Percentiles rank a stretch among this genome's conserved stretches.
Evolutionary conservation across 92 coral and sea anemone genomes (phyloP).

Genomic region (Actinostola sp.): DNA sequence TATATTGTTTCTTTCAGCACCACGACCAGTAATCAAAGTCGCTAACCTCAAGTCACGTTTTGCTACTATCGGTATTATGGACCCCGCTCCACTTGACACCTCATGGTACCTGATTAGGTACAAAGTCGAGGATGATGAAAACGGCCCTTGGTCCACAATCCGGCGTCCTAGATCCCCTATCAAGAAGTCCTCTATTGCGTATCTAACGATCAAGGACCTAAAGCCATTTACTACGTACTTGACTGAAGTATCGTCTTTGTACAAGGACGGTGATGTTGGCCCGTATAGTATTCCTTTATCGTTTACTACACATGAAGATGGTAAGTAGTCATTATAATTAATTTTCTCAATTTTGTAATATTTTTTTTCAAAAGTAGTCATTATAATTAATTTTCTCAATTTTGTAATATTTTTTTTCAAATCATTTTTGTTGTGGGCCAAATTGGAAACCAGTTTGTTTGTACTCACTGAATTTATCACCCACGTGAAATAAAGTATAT

Average conservation of each 20-base stretch:
- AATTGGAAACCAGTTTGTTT: no score
- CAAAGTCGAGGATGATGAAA: slow-evolving; percentile 28
- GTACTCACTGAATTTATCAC: no score
- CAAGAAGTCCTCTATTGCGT: slow-evolving; percentile 8
- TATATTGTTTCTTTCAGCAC: slow-evolving; percentile 44
- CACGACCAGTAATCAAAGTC: slow-evolving; percentile 61
- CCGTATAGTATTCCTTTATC: slow-evolving; percentile 61
- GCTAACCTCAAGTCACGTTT: slow-evolving; percentile 40
- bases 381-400: not conserved
- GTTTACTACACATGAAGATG: slow-evolving; percentile 69
- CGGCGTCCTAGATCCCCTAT: slow-evolving; percentile 15
- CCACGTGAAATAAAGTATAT: no score
- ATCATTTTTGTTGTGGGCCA: no score
- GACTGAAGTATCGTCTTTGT: slow-evolving; percentile 68
- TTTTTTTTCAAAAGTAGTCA: no score
- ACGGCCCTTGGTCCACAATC: slow-evolving; percentile 31
- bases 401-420: no score
- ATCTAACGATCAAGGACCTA: slow-evolving; percentile 40
- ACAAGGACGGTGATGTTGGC: slow-evolving; percentile 63
- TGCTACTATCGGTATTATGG: slow-evolving; percentile 31
- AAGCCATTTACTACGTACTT: slow-evolving; percentile 64
- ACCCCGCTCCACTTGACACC: slow-evolving; percentile 59
- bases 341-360: not conserved
- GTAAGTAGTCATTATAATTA: slow-evolving; percentile 28
- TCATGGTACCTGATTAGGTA: slow-evolving; percentile 55